Conservation (phyloP, 2,113 vertebrate genomes). For the Neodon shergylaensis region DNA sequence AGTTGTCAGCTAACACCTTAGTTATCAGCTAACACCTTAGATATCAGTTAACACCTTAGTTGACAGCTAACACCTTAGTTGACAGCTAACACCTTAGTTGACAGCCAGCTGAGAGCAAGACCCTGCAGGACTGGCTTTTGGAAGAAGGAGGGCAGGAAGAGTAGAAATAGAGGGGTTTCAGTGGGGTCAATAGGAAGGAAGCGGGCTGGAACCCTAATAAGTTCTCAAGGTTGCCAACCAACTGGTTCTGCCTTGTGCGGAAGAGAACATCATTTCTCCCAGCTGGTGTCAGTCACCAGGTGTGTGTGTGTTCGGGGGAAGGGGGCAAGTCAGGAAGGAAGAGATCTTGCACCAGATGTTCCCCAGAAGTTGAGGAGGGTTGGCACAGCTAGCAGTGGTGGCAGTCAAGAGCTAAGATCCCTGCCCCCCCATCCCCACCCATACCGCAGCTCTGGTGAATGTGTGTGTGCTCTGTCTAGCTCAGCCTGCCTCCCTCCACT, state of each 20-base stretch:
- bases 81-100: conserved; percentile 79
- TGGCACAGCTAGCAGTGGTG: conserved; percentile 48
- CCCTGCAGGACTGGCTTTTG: conserved; percentile 64
- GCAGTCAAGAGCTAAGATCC: not conserved
- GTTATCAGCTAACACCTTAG: conserved; percentile 81
- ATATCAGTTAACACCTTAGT: conserved; percentile 78
- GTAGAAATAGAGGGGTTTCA: conserved; percentile 62
- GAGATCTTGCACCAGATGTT: conserved; percentile 22
- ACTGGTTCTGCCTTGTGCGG: not conserved
- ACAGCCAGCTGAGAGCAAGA: conserved; percentile 79
- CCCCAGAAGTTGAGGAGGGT: conserved; percentile 44
- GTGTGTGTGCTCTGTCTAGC: not conserved
- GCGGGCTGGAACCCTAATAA: not conserved
- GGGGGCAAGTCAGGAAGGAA: conserved; percentile 41
- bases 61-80: conserved; percentile 79
- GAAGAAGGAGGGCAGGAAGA: conserved; percentile 64
- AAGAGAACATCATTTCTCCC: conserved; percentile 33
- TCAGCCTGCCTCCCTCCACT: no score
- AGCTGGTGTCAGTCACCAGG: conserved; percentile 56
- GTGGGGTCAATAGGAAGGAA: conserved; percentile 21
- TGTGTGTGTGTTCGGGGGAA: not conserved
- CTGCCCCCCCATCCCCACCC: not conserved
- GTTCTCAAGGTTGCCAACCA: conserved; percentile 19
- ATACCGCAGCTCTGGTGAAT: not conserved
- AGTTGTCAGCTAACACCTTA: conserved; percentile 81